These are phyloP conservation scores for Gallinago media DNA, from an alignment of 2,113 vertebrate genomes.

Conservation along the genomic window DNA sequence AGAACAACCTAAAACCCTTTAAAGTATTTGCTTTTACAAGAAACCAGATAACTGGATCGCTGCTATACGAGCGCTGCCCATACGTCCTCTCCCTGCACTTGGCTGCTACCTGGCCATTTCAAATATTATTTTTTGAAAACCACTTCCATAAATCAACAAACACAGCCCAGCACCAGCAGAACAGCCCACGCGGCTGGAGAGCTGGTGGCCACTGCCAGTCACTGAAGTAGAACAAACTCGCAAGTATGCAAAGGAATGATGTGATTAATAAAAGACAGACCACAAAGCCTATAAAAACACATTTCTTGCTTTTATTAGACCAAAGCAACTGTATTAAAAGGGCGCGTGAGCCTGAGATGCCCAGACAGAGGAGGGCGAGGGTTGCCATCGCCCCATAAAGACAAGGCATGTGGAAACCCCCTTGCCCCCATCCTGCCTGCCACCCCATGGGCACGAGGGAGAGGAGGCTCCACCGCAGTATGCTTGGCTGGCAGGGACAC, in stretches of 20 bases:
- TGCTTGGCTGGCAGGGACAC: neutral
- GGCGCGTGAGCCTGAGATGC: neutral
- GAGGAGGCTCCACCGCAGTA: neutral
- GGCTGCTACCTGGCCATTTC: constrained; percentile 47
- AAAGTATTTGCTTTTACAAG: constrained; percentile 45
- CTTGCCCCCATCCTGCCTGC: neutral
- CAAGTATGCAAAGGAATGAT: constrained; percentile 13
- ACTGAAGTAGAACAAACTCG: constrained; percentile 32
- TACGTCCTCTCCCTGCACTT: neutral
- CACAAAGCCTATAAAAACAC: constrained; percentile 49
- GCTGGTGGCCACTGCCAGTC: constrained; percentile 2
- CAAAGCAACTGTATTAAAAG: neutral
- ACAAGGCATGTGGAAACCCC: fast-evolving
- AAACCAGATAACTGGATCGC: constrained; percentile 13
- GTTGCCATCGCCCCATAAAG: neutral
- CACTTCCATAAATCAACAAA: constrained; percentile 66
- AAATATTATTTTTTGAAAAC: constrained; percentile 65
- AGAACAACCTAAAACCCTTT: neutral
- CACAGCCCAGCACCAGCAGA: neutral
- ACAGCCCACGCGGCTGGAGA: neutral
- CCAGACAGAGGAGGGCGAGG: neutral
- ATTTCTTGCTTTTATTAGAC: constrained; percentile 50
- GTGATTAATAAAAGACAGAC: constrained; percentile 57
- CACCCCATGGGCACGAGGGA: fast-evolving
- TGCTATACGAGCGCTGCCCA: neutral